A percentile compares a stretch with the other conserved stretches of the same genome.
Evolutionary conservation across 2,113 vertebrate genomes (phyloP).

Genomic region (Psammodynastes pulverulentus): DNA sequence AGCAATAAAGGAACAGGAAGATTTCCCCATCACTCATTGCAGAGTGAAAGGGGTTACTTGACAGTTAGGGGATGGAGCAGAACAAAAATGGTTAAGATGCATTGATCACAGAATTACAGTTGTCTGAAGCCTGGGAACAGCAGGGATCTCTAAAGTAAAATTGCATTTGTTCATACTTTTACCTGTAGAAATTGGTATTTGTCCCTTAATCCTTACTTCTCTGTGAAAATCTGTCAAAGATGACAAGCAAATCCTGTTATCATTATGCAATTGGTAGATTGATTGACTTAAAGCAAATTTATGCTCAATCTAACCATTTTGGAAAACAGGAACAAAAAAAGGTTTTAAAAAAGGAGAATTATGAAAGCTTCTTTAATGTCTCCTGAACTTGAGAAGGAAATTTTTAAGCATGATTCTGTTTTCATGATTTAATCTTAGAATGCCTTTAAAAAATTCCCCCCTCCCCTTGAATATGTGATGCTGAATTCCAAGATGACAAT

Average conservation of each 20-base stretch:
- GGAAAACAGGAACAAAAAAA: not conserved
- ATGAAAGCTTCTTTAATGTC: not conserved
- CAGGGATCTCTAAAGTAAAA: not conserved
- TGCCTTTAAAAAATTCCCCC: not conserved
- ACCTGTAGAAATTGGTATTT: not conserved
- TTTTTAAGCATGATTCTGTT: not conserved
- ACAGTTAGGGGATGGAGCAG: not conserved
- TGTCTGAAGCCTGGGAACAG: not conserved
- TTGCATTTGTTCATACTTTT: not conserved
- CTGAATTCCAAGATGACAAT: not conserved
- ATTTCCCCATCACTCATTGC: not conserved
- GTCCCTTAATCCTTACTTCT: not conserved
- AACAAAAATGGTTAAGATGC: not conserved
- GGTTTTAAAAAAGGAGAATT: not conserved
- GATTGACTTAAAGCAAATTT: not conserved
- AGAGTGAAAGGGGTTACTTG: not conserved
- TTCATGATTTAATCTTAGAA: not conserved
- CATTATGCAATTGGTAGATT: not conserved
- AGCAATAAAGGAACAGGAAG: not conserved
- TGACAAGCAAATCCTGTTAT: not conserved
- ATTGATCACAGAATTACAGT: not conserved
- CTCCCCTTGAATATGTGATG: not conserved
- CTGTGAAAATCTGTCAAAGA: not conserved
- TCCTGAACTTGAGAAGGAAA: not conserved
- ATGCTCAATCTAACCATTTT: not conserved